Evolutionary conservation across 2,113 vertebrate species (phyloP).

Genomic region (Lethenteron camtschaticum): DNA sequence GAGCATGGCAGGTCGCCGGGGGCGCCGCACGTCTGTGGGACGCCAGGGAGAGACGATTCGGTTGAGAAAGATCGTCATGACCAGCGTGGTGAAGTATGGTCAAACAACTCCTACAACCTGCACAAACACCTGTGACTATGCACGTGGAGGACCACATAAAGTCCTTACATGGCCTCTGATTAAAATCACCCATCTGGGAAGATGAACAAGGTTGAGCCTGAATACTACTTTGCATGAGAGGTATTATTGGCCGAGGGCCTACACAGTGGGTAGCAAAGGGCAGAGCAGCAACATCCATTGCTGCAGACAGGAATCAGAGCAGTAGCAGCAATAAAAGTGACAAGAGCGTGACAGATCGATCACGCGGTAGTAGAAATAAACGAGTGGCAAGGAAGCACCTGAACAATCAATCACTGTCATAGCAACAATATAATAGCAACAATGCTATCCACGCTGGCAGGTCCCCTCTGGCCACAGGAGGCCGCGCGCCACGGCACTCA

Average conservation of each 20-base stretch:
- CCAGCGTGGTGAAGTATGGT: slow-evolving; percentile 17
- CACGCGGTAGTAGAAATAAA: too few relatives aligned
- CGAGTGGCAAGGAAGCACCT: background rate
- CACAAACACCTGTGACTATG: background rate
- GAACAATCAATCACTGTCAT: background rate
- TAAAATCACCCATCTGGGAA: too few relatives aligned
- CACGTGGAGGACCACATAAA: background rate
- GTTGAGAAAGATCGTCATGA: slow-evolving; percentile 17
- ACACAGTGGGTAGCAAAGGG: too few relatives aligned
- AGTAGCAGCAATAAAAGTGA: too few relatives aligned
- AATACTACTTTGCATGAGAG: too few relatives aligned
- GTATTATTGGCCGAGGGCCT: too few relatives aligned
- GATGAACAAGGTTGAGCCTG: too few relatives aligned
- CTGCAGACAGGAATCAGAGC: background rate
- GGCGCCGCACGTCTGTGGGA: background rate
- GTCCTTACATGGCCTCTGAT: background rate
- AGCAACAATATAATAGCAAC: background rate
- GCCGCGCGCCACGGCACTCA: background rate
- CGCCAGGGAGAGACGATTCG: background rate
- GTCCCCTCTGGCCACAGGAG: background rate
- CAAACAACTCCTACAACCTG: slow-evolving; percentile 17
- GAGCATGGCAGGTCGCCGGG: slow-evolving; percentile 20
- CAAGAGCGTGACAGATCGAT: background rate
- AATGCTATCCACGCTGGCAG: background rate
- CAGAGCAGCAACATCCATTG: too few relatives aligned